Percentiles rank a stretch among this genome's conserved stretches.
Evolutionary conservation across 2,113 vertebrate genomes (phyloP).

Genomic region (Micromys minutus): DNA sequence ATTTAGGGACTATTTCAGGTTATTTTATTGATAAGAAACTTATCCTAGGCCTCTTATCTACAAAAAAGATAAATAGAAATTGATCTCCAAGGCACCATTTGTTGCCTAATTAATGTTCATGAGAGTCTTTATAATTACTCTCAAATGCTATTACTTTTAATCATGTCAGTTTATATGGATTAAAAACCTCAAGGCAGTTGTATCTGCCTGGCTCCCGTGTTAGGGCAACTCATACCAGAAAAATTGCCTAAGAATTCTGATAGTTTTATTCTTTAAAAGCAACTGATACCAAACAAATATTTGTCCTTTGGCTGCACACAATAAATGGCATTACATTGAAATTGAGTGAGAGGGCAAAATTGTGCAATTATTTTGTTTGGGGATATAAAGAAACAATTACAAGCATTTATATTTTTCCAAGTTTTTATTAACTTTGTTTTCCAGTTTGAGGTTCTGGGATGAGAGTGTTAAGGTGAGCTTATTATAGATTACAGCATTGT

Average conservation of each 20-base stretch:
- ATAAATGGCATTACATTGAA: neutral
- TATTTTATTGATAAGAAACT: conserved; percentile 66
- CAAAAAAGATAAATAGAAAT: conserved; percentile 71
- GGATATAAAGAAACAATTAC: neutral
- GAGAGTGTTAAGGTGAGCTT: neutral
- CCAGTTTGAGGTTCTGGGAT: neutral
- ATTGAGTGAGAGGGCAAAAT: neutral
- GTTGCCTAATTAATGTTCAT: conserved; percentile 74
- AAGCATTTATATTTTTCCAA: neutral
- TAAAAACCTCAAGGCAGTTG: conserved; percentile 47
- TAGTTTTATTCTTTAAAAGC: conserved; percentile 35
- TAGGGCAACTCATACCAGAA: conserved; percentile 30
- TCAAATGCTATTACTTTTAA: conserved; percentile 74
- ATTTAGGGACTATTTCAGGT: conserved; percentile 59
- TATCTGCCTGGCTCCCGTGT: conserved; percentile 31
- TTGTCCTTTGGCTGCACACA: neutral
- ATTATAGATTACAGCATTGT: neutral
- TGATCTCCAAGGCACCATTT: conserved; percentile 68
- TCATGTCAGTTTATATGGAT: conserved; percentile 68
- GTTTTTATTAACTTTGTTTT: conserved; percentile 38
- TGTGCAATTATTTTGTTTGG: neutral
- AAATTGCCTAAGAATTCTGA: conserved; percentile 40
- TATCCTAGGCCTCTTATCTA: conserved; percentile 59
- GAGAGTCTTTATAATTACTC: conserved; percentile 64
- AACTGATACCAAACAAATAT: conserved; percentile 37